These are phyloP conservation scores for Lanistes nyassanus DNA, from an alignment of 1,140 invertebrate species.

Conservation along the genomic window DNA sequence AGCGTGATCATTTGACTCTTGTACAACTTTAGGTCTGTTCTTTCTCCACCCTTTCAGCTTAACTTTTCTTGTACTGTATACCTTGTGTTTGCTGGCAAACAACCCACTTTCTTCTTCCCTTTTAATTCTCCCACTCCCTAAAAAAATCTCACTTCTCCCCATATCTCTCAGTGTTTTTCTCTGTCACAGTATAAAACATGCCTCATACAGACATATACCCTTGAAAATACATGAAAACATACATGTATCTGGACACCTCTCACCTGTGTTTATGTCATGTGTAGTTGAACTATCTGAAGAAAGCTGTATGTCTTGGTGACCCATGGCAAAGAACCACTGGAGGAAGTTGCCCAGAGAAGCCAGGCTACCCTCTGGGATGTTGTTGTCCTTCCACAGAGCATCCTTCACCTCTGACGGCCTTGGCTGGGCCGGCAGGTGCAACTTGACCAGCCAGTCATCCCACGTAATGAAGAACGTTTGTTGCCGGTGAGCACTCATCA, in stretches of 20 bases:
- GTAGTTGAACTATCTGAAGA: not conserved
- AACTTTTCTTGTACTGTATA: too few relatives aligned
- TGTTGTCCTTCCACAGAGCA: constrained; percentile 44
- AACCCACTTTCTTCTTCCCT: too few relatives aligned
- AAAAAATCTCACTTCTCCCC: too few relatives aligned
- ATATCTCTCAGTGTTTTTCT: too few relatives aligned
- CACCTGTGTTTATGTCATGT: constrained; percentile 23
- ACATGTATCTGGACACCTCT: constrained; percentile 1
- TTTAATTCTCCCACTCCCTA: too few relatives aligned
- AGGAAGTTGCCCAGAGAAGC: constrained; percentile 55
- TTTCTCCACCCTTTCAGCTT: too few relatives aligned
- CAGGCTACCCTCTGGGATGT: constrained; percentile 52
- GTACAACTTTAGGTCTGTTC: too few relatives aligned
- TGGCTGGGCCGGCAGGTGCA: constrained; percentile 44
- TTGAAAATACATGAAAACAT: too few relatives aligned
- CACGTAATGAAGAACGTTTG: constrained; percentile 46
- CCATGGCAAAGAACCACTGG: constrained; percentile 49
- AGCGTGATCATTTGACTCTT: constrained; percentile 6
- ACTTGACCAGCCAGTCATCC: constrained; percentile 45
- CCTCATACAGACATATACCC: too few relatives aligned
- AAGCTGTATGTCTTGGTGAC: not conserved
- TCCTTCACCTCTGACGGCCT: constrained; percentile 43
- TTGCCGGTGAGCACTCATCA: constrained; percentile 34
- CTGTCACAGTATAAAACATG: too few relatives aligned
- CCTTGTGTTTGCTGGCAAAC: too few relatives aligned